Conservation (phyloP, 2,113 vertebrate species). For the Anhinga anhinga region DNA sequence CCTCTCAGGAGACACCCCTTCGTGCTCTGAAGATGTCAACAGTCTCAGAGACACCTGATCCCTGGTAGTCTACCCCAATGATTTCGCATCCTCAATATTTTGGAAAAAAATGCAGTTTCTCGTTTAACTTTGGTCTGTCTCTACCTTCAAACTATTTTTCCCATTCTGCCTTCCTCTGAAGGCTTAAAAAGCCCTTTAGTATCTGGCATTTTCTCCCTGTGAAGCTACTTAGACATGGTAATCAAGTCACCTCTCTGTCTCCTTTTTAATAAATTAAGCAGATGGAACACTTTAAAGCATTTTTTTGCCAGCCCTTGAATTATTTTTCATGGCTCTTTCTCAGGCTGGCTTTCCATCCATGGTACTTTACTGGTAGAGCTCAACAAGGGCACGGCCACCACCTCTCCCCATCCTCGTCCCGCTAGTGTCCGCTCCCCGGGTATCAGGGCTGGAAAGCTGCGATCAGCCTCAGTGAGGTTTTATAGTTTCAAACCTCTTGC, state of each 20-base stretch:
- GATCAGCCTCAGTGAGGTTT: neutral
- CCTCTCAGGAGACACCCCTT: neutral
- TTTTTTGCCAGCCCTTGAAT: neutral
- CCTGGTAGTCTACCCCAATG: neutral
- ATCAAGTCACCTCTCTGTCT: slow-evolving; percentile 58
- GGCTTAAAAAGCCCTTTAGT: slow-evolving; percentile 39
- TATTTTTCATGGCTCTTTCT: neutral
- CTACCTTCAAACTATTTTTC: neutral
- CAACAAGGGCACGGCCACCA: neutral
- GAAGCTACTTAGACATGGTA: slow-evolving; percentile 55
- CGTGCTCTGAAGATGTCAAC: neutral
- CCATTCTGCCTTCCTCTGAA: slow-evolving; percentile 12
- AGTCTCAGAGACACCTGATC: neutral
- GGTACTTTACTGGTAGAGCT: neutral
- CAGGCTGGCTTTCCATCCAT: neutral
- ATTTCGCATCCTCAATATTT: neutral
- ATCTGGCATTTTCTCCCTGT: slow-evolving; percentile 25
- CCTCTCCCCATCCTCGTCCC: neutral
- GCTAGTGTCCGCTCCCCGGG: rapidly evolving
- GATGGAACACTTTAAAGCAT: neutral
- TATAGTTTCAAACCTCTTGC: neutral
- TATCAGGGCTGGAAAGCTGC: neutral
- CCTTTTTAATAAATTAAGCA: slow-evolving; percentile 61
- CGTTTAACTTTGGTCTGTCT: neutral
- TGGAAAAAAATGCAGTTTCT: neutral